Conservation (phyloP, 2,797 vertebrate genomes). For the Luscinia luscinia region DNA sequence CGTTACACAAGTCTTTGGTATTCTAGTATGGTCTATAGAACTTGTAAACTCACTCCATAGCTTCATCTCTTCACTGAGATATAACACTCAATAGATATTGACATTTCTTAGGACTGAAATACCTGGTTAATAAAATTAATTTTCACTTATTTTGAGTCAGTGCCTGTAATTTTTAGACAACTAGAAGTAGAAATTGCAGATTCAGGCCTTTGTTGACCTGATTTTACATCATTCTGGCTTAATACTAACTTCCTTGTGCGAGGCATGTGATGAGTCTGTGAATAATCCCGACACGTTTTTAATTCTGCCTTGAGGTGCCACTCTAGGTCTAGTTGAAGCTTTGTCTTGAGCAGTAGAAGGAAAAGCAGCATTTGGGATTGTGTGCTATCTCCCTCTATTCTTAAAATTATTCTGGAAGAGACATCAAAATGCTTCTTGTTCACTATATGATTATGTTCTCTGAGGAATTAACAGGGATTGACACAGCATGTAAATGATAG, state of each 20-base stretch:
- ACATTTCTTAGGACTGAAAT: background rate
- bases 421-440: constrained; percentile 15
- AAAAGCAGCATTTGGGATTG: background rate
- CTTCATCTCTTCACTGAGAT: background rate
- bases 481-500: constrained; percentile 23
- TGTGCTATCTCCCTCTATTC: background rate
- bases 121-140: background rate
- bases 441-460: background rate
- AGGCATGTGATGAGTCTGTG: background rate
- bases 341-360: background rate
- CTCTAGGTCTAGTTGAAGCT: background rate
- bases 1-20: background rate
- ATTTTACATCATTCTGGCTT: background rate
- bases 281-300: background rate
- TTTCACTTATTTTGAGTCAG: background rate
- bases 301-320: constrained; percentile 46
- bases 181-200: background rate
- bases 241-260: background rate
- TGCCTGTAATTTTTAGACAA: background rate
- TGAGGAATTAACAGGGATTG: background rate
- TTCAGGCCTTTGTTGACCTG: background rate
- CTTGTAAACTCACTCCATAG: background rate
- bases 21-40: background rate
- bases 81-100: background rate
- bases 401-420: background rate